phyloP scores from a whole-genome alignment of 2,888 invertebrate genomes.

The Epirrhoe alternata region DNA sequence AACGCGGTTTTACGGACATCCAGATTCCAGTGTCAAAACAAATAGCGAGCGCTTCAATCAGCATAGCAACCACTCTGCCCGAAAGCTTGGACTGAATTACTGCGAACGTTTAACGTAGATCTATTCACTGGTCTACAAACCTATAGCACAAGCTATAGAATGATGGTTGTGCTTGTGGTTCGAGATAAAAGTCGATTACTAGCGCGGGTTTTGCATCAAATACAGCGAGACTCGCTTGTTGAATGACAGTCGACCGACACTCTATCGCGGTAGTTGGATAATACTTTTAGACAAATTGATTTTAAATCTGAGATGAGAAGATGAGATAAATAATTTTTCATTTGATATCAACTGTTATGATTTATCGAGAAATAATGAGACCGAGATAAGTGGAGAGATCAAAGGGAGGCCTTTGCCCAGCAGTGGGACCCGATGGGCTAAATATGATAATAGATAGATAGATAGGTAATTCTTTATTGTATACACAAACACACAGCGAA shows the following conservation, averaged over 20 bases:
- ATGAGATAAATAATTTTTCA: too few species aligned
- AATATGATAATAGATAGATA: too few species aligned
- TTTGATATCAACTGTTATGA: too few species aligned
- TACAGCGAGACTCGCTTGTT: not conserved
- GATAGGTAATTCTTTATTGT: too few species aligned
- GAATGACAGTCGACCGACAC: not conserved
- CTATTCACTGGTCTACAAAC: slow-evolving; percentile 10
- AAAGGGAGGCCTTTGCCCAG: too few species aligned
- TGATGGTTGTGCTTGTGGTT: not conserved
- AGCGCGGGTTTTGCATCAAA: not conserved
- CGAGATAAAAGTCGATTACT: not conserved
- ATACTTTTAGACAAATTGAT: not conserved
- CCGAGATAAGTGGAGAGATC: too few species aligned
- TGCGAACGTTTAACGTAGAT: slow-evolving; percentile 20
- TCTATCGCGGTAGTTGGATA: not conserved
- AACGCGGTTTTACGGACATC: slow-evolving; percentile 21
- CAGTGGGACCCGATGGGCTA: too few species aligned
- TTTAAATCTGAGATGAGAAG: too few species aligned
- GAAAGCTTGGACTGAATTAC: slow-evolving; percentile 28
- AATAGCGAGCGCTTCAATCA: slow-evolving; percentile 32
- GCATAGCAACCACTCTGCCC: slow-evolving; percentile 18
- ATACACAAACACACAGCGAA: too few species aligned
- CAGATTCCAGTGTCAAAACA: slow-evolving; percentile 32
- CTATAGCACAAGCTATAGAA: not conserved
- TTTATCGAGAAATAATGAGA: too few species aligned